Conservation (phyloP, 2,797 vertebrate species). For the Picus viridis region DNA sequence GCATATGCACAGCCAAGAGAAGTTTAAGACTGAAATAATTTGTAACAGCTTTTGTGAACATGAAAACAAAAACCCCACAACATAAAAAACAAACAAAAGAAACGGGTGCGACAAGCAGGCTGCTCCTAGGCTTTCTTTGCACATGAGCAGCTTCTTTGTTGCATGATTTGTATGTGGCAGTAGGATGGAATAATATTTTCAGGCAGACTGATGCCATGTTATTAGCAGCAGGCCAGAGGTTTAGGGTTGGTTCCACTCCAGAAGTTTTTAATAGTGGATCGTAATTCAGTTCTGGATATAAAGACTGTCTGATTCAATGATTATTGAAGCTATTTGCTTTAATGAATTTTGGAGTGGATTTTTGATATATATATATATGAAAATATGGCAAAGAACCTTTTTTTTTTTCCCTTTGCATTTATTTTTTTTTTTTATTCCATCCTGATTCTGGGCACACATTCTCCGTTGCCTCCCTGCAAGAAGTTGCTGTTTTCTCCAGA, state of each 20-base stretch:
- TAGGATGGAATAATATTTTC: slow-evolving; percentile 16
- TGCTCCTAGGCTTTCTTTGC: slow-evolving; percentile 26
- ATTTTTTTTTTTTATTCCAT: background rate
- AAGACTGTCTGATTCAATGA: slow-evolving; percentile 12
- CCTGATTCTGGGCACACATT: background rate
- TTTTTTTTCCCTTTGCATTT: background rate
- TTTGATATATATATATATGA: background rate
- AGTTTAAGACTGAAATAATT: background rate
- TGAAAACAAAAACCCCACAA: background rate
- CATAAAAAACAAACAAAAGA: background rate
- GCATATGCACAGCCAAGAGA: background rate
- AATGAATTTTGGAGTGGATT: background rate
- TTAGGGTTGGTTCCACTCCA: slow-evolving; percentile 27
- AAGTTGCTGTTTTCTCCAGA: background rate
- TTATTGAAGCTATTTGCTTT: slow-evolving; percentile 23
- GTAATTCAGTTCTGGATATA: slow-evolving; percentile 22
- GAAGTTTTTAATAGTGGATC: slow-evolving; percentile 30
- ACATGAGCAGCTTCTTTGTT: background rate
- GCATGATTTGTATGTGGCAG: background rate
- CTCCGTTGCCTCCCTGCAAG: background rate
- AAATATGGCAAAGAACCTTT: background rate
- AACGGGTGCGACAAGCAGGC: background rate
- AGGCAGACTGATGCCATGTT: background rate
- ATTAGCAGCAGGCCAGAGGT: slow-evolving; percentile 28
- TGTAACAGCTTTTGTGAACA: slow-evolving; percentile 6